Evolutionary conservation across 30 jellyfish, hydroid and myxozoan genomes (phyloP), one percentile per base, ranked within the genome.

Genomic region (Cassiopea xamachana): DNA sequence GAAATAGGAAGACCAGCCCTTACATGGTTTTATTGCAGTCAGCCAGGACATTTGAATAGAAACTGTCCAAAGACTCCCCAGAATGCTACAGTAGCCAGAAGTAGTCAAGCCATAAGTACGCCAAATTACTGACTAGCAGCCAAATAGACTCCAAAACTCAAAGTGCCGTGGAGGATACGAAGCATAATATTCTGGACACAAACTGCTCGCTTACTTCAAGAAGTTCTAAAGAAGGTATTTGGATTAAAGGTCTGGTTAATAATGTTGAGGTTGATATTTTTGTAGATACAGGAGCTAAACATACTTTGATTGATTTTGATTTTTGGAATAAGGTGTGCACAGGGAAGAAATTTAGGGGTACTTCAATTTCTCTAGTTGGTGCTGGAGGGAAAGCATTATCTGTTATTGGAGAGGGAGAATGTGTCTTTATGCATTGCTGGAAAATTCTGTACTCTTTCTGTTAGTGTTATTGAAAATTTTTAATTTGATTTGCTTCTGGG

Each of bases 401-500:
- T 0, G 91, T 83, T 83, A 87, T 83, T 64, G 91, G 84, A 14
- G 91, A 68, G 73, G 91, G 91, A 10, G 68, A 83, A 13, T n/a
- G 89, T 87, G 14, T 75, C 74, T 0, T 74, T 87, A 10, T 51
- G 62, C n/a, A 73, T 87, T 87, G 50, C 69, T 10, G 50, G 47
- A 13, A 1, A 59, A 6, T 2, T 50, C 1, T 60, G 67, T n/a
- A 83, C 78, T 7, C 18, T 76, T 73, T 83, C 69, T 7, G 95
- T 77, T 0, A 79, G 60, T 49, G 16, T 87, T 43, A 73, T 67
- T 5, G 90, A 87, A 59, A 12, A 87, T 61, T 77, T 77, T 68
- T 77, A 87, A 69, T 79, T 87, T 79, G 95, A 87, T 87, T 87
- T 87, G 18, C 62, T 87, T 83, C 17, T 79, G 73, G 92, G 88